phyloP scores from a whole-genome alignment of 2,888 invertebrate species.

The Capitulum mitella region DNA sequence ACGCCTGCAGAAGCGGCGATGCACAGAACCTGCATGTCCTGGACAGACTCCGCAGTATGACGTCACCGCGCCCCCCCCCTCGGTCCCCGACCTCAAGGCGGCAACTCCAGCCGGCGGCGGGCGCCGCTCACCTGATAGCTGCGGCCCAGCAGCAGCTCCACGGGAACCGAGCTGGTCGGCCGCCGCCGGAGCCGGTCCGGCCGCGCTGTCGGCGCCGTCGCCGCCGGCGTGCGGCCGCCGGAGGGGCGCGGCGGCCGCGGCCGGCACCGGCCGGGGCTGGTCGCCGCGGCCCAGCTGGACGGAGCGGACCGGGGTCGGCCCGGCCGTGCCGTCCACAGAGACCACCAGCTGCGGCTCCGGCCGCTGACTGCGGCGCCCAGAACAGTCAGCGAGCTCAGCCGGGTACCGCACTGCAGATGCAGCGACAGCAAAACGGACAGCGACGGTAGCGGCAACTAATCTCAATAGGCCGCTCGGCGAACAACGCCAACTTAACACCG shows the following conservation, averaged over 20 bases:
- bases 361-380: neutral
- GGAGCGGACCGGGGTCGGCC: neutral
- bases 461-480: too few species aligned
- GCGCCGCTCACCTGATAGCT: neutral
- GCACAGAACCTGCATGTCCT: too few species aligned
- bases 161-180: neutral
- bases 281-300: neutral
- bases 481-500: too few species aligned
- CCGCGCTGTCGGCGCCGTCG: constrained; percentile 2
- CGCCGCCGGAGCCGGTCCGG: neutral
- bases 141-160: neutral
- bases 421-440: too few species aligned
- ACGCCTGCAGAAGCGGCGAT: too few species aligned
- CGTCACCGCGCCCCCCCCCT: too few species aligned
- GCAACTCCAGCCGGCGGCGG: too few species aligned
- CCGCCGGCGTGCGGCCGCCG: neutral
- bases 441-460: too few species aligned
- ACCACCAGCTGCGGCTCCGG: neutral
- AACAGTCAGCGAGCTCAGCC: too few species aligned
- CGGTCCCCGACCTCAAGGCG: too few species aligned
- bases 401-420: too few species aligned
- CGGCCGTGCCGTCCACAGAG: neutral
- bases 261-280: neutral
- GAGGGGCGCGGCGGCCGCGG: neutral
- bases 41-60: too few species aligned